Conservation (phyloP, 2,888 invertebrate genomes). For the Ophion obscuratus region DNA sequence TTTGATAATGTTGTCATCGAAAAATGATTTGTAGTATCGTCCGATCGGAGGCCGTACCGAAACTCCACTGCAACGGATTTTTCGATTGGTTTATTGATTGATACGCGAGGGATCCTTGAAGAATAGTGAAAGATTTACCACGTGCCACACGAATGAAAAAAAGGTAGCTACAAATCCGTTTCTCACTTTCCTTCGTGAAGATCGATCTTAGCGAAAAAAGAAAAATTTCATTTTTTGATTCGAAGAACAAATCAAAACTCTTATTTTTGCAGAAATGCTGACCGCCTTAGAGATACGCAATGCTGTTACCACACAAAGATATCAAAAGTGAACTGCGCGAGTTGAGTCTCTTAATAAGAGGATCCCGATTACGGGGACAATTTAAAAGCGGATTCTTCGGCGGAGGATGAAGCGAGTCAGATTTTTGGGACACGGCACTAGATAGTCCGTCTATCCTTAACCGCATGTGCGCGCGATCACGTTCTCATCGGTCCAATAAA, state of each 20-base stretch:
- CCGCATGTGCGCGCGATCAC: background rate
- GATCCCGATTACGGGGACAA: background rate
- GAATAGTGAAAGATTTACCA: background rate
- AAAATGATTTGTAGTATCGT: background rate
- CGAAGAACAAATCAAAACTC: background rate
- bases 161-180: background rate
- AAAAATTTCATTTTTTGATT: background rate
- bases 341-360: background rate
- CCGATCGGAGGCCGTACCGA: no score
- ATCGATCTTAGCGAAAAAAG: no score
- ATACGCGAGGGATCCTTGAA: background rate
- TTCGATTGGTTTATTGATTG: no score
- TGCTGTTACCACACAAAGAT: background rate
- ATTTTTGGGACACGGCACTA: background rate
- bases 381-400: background rate
- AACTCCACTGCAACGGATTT: no score
- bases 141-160: background rate
- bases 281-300: background rate
- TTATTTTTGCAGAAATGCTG: background rate
- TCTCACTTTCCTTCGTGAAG: no score
- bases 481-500: slow-evolving; percentile 5
- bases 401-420: background rate
- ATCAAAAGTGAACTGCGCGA: background rate
- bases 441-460: background rate
- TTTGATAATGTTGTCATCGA: background rate